Evolutionary conservation across 1,140 invertebrate species (phyloP).

Genomic region (Paraescarpia echinospica): DNA sequence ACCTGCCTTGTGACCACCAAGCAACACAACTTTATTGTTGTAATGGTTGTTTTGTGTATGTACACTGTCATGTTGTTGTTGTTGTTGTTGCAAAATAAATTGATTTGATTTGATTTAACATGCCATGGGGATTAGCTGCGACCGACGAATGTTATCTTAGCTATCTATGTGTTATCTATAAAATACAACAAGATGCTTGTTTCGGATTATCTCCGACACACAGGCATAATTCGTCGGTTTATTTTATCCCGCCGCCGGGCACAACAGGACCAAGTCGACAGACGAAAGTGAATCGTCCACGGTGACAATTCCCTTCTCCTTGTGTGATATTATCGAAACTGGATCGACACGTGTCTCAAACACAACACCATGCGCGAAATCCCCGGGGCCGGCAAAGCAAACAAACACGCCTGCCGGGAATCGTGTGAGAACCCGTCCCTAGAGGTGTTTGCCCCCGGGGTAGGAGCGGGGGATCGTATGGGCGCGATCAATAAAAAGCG

Average conservation of each 20-base stretch:
- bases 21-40: too few relatives aligned
- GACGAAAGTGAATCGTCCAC: neutral
- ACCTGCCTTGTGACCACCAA: too few relatives aligned
- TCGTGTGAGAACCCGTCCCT: neutral
- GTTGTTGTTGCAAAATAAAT: too few relatives aligned
- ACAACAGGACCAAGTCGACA: neutral
- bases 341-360: neutral
- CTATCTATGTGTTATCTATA: neutral
- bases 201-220: too few relatives aligned
- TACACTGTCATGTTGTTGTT: too few relatives aligned
- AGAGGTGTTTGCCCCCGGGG: neutral
- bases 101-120: too few relatives aligned
- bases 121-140: neutral
- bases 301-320: neutral
- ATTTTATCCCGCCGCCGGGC: neutral
- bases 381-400: neutral
- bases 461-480: neutral
- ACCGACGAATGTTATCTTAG: neutral
- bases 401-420: neutral
- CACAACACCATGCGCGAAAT: neutral
- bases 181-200: neutral
- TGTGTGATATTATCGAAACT: neutral
- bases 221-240: neutral
- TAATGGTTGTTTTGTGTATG: too few relatives aligned
- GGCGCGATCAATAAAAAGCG: neutral